These are phyloP conservation scores for Linnaemya tessellans DNA, from an alignment of 2,888 invertebrate genomes.

Conservation along the genomic window DNA sequence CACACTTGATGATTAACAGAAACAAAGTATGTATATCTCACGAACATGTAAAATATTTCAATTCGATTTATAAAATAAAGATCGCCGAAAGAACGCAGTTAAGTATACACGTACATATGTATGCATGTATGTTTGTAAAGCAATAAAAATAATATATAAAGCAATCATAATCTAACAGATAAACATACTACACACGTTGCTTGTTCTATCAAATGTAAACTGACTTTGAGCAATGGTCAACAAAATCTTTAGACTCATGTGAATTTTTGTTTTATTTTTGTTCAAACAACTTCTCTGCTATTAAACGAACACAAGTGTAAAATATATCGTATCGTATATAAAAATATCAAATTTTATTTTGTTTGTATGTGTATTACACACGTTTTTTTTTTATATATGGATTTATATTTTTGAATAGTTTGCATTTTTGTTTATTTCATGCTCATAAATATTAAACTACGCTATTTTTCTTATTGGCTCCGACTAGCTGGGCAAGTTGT, in stretches of 20 bases:
- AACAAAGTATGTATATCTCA: conserved; percentile 44
- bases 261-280: conserved; percentile 55
- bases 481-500: conserved; percentile 9
- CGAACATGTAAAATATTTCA: conserved; percentile 12
- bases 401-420: conserved; percentile 34
- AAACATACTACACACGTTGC: conserved; percentile 11
- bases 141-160: conserved; percentile 18
- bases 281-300: conserved; percentile 49
- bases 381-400: conserved; percentile 14
- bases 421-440: conserved; percentile 56
- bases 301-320: conserved; percentile 62
- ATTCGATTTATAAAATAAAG: conserved; percentile 15
- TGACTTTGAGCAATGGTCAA: conserved; percentile 66
- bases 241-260: conserved; percentile 62
- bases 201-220: conserved; percentile 66
- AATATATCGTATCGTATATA: conserved; percentile 25
- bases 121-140: not conserved
- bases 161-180: conserved; percentile 38
- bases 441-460: conserved; percentile 61
- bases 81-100: not conserved
- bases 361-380: conserved; percentile 32
- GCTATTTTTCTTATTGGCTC: not conserved
- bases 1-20: conserved; percentile 69
- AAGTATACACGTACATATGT: no score
- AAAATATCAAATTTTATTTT: conserved; percentile 38